A percentile compares a stretch with the other conserved stretches of the same genome.
Evolutionary conservation across 64 coral and sea anemone genomes (phyloP).

Genomic region (Montipora cactus): DNA sequence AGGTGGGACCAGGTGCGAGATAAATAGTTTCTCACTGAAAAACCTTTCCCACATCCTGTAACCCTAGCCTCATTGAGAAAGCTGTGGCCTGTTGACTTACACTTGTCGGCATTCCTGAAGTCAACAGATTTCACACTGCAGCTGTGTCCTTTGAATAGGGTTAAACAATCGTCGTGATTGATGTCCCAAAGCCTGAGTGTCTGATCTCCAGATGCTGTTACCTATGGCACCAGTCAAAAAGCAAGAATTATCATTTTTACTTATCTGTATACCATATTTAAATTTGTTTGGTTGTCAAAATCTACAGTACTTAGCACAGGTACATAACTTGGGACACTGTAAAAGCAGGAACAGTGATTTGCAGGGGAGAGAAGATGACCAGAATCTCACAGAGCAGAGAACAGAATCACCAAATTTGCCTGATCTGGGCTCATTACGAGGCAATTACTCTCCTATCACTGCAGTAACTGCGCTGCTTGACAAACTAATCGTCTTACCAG

Average conservation of each 20-base stretch:
- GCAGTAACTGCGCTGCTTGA: not conserved
- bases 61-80: not conserved
- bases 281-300: not conserved
- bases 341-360: not conserved
- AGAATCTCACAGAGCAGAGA: no score
- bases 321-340: not conserved
- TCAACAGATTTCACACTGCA: slow-evolving; percentile 94
- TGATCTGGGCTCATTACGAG: no score
- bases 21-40: no score
- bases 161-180: slow-evolving; percentile 53
- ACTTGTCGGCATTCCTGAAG: slow-evolving; percentile 81
- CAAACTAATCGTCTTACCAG: slow-evolving; percentile 57
- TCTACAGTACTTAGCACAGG: no score
- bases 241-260: not conserved
- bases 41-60: no score
- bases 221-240: slow-evolving; percentile 41
- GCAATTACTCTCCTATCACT: no score
- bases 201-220: slow-evolving; percentile 98
- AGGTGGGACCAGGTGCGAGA: no score
- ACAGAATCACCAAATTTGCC: no score
- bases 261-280: not conserved
- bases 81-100: slow-evolving; percentile 59
- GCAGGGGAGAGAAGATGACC: not conserved
- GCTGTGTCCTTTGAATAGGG: slow-evolving; percentile 92
- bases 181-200: slow-evolving; percentile 91